Conservation (phyloP, 2,888 invertebrate genomes). For the Polydesmus complanatus region DNA sequence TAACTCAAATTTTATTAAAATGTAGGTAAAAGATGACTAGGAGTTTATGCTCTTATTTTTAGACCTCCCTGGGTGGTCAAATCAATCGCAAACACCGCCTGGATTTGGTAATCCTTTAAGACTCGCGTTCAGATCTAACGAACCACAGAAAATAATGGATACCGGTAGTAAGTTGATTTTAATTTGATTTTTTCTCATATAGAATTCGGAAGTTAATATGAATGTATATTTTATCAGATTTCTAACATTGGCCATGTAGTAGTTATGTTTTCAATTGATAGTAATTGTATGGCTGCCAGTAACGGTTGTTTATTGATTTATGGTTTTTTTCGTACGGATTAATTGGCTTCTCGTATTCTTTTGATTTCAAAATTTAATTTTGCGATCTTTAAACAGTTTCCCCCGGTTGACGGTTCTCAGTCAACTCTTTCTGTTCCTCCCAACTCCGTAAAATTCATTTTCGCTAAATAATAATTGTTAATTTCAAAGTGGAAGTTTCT, state of each 20-base stretch:
- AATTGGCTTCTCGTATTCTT: too few relatives aligned
- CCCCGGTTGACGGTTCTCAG: too few relatives aligned
- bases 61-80: too few relatives aligned
- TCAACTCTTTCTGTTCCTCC: too few relatives aligned
- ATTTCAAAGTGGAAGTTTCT: too few relatives aligned
- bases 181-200: not conserved
- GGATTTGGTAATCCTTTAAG: slow-evolving; percentile 16
- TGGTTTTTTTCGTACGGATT: too few relatives aligned
- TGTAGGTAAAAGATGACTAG: not conserved
- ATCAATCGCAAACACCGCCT: slow-evolving; percentile 16
- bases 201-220: not conserved
- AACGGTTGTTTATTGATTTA: not conserved
- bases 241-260: slow-evolving; percentile 11
- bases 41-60: not conserved
- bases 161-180: slow-evolving; percentile 10
- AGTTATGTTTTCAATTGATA: slow-evolving; percentile 14
- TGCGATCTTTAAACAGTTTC: too few relatives aligned
- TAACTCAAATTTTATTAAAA: slow-evolving; percentile 1
- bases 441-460: too few relatives aligned
- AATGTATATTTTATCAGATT: slow-evolving; percentile 7
- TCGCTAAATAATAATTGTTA: too few relatives aligned
- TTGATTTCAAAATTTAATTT: too few relatives aligned
- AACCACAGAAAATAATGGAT: slow-evolving; percentile 14
- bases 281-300: not conserved
- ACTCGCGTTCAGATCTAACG: slow-evolving; percentile 8